Percentiles rank a stretch among this genome's conserved stretches.
These are phyloP conservation scores for Acanthaster planci DNA, from an alignment of 35 echinoderm and acorn worm species.

Conservation along the genomic window DNA sequence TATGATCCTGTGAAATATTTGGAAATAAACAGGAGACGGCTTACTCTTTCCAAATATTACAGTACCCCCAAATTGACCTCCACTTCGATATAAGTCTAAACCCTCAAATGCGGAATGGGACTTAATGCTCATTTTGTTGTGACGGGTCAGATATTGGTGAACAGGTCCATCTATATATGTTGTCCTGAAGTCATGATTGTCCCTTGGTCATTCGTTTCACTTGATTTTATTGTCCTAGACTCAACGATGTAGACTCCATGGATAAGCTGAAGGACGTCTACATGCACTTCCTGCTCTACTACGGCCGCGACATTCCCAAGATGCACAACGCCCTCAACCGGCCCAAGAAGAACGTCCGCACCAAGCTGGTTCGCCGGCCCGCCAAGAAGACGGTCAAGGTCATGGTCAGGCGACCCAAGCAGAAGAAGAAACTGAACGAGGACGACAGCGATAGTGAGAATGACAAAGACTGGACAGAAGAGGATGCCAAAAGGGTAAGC, in stretches of 20 bases:
- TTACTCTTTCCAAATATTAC: too few species aligned
- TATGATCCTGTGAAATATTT: too few species aligned
- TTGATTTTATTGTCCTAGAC: slow-evolving; percentile 17
- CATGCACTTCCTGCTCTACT: slow-evolving; percentile 93
- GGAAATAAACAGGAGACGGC: too few species aligned
- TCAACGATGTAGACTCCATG: slow-evolving; percentile 83
- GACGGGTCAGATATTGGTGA: too few species aligned
- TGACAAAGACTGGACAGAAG: slow-evolving; percentile 22
- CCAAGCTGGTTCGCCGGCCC: not conserved
- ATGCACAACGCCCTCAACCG: slow-evolving; percentile 72
- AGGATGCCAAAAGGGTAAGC: not conserved
- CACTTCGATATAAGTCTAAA: too few species aligned
- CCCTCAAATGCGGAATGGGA: too few species aligned
- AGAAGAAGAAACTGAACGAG: slow-evolving; percentile 26
- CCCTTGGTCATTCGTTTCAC: too few species aligned
- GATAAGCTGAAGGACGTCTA: slow-evolving; percentile 95
- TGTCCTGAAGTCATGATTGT: too few species aligned
- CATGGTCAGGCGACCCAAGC: slow-evolving; percentile 1
- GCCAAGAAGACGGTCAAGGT: slow-evolving; percentile 54
- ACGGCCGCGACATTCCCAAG: slow-evolving; percentile 87
- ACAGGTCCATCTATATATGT: too few species aligned
- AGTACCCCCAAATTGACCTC: too few species aligned
- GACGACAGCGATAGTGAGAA: slow-evolving; percentile 29
- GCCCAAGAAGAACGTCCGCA: slow-evolving; percentile 59
- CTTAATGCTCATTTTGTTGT: too few species aligned